phyloP scores from a whole-genome alignment of 2,113 vertebrate genomes.

The Caranx melampygus region DNA sequence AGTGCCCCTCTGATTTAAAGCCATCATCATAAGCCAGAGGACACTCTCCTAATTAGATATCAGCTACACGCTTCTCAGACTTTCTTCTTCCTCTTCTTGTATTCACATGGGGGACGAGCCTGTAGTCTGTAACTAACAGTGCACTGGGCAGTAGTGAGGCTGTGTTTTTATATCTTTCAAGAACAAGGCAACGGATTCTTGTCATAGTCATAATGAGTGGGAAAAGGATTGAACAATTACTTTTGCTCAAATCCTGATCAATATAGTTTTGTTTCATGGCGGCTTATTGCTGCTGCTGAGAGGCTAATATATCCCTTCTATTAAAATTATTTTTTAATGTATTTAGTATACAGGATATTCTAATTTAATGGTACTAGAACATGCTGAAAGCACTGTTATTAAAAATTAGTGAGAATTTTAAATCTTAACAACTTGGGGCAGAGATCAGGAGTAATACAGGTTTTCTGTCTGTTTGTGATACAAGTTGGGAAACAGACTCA shows the following conservation, averaged over 20 bases:
- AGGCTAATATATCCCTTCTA: neutral
- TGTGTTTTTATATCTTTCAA: neutral
- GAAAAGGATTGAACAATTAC: no score
- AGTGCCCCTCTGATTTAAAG: neutral
- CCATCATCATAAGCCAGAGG: neutral
- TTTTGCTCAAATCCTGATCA: neutral
- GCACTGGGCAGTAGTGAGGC: neutral
- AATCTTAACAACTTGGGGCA: no score
- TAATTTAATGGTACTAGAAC: no score
- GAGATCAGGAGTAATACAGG: neutral
- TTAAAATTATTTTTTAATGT: neutral
- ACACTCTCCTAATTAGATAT: slow-evolving; percentile 18
- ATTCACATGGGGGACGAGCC: neutral
- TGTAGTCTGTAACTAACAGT: neutral
- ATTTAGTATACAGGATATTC: no score
- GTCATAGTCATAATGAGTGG: neutral
- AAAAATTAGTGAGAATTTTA: no score
- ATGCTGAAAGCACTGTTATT: no score
- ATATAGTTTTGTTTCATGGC: neutral
- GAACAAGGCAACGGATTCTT: neutral
- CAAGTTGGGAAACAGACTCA: neutral
- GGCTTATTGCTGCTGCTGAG: neutral
- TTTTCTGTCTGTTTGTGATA: neutral
- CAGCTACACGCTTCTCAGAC: neutral
- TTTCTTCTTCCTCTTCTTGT: neutral